Conservation (phyloP, 2,888 invertebrate species). For the Arge pagana region DNA sequence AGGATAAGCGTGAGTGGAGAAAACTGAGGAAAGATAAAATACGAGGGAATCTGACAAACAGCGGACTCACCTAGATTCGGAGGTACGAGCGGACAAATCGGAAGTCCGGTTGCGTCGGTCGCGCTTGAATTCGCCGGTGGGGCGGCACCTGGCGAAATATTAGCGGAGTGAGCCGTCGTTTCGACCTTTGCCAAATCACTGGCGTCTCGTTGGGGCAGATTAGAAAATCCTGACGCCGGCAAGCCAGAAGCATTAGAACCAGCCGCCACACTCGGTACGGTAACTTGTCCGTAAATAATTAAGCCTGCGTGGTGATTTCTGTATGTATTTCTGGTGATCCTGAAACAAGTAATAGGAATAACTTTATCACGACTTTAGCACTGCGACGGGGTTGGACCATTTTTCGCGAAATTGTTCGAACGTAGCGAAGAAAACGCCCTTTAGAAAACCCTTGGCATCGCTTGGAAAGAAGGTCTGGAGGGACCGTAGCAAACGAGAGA, state of each 20-base stretch:
- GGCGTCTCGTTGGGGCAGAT: slow-evolving; percentile 10
- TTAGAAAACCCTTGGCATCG: too few species aligned
- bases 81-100: slow-evolving; percentile 66
- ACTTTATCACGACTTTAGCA: too few species aligned
- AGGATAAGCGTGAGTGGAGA: neutral
- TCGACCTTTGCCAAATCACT: slow-evolving; percentile 11
- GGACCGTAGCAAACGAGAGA: too few species aligned
- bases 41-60: neutral
- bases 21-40: neutral
- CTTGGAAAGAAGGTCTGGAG: too few species aligned
- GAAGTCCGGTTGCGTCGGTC: slow-evolving; percentile 47
- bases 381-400: too few species aligned
- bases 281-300: slow-evolving; percentile 51
- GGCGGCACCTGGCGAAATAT: too few species aligned
- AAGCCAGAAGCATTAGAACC: slow-evolving; percentile 35
- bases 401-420: too few species aligned
- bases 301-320: slow-evolving; percentile 49
- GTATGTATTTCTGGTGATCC: slow-evolving; percentile 48
- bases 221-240: slow-evolving; percentile 33
- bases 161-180: slow-evolving; percentile 9
- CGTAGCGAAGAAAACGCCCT: too few species aligned
- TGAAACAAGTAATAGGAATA: too few species aligned
- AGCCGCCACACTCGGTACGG: slow-evolving; percentile 35
- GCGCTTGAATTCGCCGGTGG: slow-evolving; percentile 30
- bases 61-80: slow-evolving; percentile 67